Percentiles rank a stretch among this genome's conserved stretches.
phyloP scores from a whole-genome alignment of 2,113 vertebrate genomes.

The Crotalus helleri region DNA sequence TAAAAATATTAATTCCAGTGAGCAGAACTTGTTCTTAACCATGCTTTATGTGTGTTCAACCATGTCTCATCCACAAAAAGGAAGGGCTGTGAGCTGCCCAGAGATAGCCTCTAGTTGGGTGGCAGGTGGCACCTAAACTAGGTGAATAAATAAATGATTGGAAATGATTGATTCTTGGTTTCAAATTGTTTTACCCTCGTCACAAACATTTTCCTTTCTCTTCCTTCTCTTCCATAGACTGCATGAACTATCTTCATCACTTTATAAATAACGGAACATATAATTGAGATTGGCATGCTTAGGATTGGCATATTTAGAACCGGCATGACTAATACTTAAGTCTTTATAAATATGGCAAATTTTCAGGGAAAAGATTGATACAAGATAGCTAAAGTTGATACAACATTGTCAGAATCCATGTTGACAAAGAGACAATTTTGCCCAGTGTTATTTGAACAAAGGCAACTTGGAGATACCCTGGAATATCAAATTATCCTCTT shows the following conservation, averaged over 20 bases:
- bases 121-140: background rate
- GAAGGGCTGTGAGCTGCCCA: background rate
- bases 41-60: background rate
- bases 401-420: background rate
- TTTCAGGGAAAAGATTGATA: background rate
- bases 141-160: background rate
- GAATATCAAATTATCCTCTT: background rate
- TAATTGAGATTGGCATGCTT: background rate
- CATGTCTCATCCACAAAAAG: background rate
- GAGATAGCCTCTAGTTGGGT: background rate
- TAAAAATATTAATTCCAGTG: background rate
- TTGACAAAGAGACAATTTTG: background rate
- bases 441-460: background rate
- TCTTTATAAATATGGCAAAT: background rate
- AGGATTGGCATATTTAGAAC: background rate
- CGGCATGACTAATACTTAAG: background rate
- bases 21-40: background rate
- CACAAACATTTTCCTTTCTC: background rate
- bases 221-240: background rate
- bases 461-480: background rate
- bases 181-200: background rate
- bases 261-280: background rate
- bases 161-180: background rate
- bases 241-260: slow-evolving; percentile 1
- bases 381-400: background rate